A percentile compares a stretch with the other conserved stretches of the same genome.
phyloP scores from a whole-genome alignment of 2,797 vertebrate species.

The Muraenolepis orangiensis region DNA sequence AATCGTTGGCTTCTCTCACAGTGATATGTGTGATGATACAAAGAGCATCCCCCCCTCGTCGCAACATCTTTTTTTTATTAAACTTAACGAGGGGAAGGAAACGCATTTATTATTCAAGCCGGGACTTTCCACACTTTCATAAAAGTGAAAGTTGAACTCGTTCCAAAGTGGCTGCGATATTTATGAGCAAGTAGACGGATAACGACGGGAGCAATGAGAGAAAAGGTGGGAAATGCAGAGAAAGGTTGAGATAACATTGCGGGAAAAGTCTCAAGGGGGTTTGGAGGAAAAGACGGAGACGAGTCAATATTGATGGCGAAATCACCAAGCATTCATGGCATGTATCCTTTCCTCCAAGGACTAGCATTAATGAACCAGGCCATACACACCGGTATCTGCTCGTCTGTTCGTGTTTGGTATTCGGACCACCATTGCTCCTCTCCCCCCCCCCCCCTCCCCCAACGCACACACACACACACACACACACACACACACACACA shows the following conservation, averaged over 20 bases:
- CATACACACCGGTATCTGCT: neutral
- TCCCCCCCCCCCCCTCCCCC: too few relatives aligned
- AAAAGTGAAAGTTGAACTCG: neutral
- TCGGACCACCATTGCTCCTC: neutral
- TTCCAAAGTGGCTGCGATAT: neutral
- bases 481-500: slow-evolving; percentile 8
- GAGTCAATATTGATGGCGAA: neutral
- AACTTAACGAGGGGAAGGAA: neutral
- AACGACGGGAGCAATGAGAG: neutral
- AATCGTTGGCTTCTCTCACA: neutral
- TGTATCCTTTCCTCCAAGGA: neutral
- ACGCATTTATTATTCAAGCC: neutral
- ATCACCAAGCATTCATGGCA: neutral
- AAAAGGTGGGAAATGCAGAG: neutral
- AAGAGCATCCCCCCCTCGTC: neutral
- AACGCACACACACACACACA: neutral
- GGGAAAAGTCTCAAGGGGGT: neutral
- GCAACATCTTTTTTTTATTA: neutral
- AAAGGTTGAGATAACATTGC: neutral
- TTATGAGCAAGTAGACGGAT: neutral
- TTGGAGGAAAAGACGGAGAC: neutral
- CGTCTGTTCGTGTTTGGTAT: neutral
- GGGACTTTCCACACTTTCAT: neutral
- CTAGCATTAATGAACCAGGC: neutral
- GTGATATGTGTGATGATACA: neutral